Base-by-base conservation (phyloP, 2,797 vertebrate genomes). In the Menidia menidia region DNA sequence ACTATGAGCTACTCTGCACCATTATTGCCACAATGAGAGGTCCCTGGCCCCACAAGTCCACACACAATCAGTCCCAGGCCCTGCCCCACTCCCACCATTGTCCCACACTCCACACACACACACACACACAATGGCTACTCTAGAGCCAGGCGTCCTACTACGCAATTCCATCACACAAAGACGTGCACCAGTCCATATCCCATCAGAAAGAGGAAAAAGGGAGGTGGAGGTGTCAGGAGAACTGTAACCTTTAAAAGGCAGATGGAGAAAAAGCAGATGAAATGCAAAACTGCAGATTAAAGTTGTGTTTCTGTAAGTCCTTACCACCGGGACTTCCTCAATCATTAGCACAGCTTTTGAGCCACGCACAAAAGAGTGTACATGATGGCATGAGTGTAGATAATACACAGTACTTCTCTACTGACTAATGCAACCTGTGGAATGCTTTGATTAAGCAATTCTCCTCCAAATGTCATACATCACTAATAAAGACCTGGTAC, bases 111-210 rank as follows among this genome's bases (percentile, higher is more conserved):
- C 78, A 83, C 80, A 83, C 79, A 77, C 48, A 71, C 52, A 69
- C 76, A 91, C 44, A 68, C 48, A 69, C 75, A 91, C 87, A 92
- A 93, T 87, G 83, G 87, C 77, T 83, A 87, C 88, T 88, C 89
- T 63, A 81, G 84, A 89, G 90, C 90, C 81, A 86, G 86, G 87
- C 89, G 89, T 91, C 89, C 87, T 76, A 79, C 85, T 77, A 71
- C 74, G 86, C 88, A 83, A 88, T 90, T 81, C 86, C 80, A 72
- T 77, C 78, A 81, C 87, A 90, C 90, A 91, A 89, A 87, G 90
- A 90, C 83, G 85, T 84, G 85, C 83, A 87, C 87, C 82, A 88
- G 90, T 90, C 92, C 89, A 91, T 90, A 91, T 91, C 90, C 90
- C 68, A n/a, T 89, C 84, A 84, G 85, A 79, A 78, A 81, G 76